Evolutionary conservation across 2,113 vertebrate species (phyloP).

Genomic region (Phalacrocorax carbo): DNA sequence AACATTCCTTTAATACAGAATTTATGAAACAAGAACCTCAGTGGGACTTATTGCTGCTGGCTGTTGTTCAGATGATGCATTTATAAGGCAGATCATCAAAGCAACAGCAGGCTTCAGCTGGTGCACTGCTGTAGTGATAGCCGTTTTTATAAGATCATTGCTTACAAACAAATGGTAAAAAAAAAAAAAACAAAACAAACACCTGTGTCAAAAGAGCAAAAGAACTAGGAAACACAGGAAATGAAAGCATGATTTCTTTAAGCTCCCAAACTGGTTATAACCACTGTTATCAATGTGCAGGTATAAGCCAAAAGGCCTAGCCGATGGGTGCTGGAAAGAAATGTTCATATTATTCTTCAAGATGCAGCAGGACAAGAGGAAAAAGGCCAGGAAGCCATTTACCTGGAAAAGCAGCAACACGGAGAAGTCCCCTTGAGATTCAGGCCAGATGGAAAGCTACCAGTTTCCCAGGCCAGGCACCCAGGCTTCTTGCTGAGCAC

Average conservation of each 20-base stretch:
- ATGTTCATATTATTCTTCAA: not conserved
- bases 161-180: conserved; percentile 8
- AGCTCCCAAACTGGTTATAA: not conserved
- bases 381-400: not conserved
- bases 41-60: conserved; percentile 21
- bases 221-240: not conserved
- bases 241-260: not conserved
- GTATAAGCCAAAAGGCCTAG: not conserved
- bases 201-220: not conserved
- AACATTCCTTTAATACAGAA: not conserved
- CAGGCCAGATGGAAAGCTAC: not conserved
- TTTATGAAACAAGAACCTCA: not conserved
- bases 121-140: not conserved
- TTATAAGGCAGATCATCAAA: conserved; percentile 46
- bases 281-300: not conserved
- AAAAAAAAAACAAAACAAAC: not conserved
- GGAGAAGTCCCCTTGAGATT: not conserved
- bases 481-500: not conserved
- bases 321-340: not conserved
- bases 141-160: not conserved
- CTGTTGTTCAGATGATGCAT: conserved; percentile 40
- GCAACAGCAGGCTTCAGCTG: conserved; percentile 30
- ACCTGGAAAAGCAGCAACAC: not conserved
- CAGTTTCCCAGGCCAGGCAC: not conserved
- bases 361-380: not conserved